A percentile compares a stretch with the other conserved stretches of the same genome.
Evolutionary conservation across 2,888 invertebrate species (phyloP).

Genomic region (Slavum lentiscoides): DNA sequence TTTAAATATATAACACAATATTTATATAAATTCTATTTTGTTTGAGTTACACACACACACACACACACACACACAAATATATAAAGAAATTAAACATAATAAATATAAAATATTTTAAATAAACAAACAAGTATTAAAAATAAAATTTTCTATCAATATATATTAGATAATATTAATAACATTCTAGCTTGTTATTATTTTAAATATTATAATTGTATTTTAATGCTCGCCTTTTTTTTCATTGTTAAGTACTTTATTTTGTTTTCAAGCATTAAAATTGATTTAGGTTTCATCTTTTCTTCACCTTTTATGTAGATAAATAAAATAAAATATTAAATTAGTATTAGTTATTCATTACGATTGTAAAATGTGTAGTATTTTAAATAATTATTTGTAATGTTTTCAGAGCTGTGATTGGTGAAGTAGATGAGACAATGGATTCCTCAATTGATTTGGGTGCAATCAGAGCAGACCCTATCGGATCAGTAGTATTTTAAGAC

Average conservation of each 20-base stretch:
- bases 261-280: background rate
- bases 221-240: too few relatives aligned
- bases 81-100: too few relatives aligned
- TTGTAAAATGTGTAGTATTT: background rate
- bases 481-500: conserved; percentile 74
- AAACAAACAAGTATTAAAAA: too few relatives aligned
- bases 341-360: background rate
- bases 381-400: conserved; percentile 20
- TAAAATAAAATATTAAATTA: background rate
- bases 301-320: background rate
- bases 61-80: too few relatives aligned
- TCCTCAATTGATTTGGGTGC: conserved; percentile 77
- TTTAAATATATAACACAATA: too few relatives aligned
- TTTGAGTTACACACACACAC: too few relatives aligned
- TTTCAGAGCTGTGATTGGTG: conserved; percentile 76
- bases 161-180: too few relatives aligned
- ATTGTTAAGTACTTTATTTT: background rate
- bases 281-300: background rate
- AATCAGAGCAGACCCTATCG: conserved; percentile 82
- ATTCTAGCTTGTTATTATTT: background rate
- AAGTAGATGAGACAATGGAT: conserved; percentile 82
- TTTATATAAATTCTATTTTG: too few relatives aligned
- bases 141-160: too few relatives aligned
- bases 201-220: too few relatives aligned
- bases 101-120: too few relatives aligned